Evolutionary conservation across 2,888 invertebrate genomes (phyloP).

Genomic region (Terebella lapidaria): DNA sequence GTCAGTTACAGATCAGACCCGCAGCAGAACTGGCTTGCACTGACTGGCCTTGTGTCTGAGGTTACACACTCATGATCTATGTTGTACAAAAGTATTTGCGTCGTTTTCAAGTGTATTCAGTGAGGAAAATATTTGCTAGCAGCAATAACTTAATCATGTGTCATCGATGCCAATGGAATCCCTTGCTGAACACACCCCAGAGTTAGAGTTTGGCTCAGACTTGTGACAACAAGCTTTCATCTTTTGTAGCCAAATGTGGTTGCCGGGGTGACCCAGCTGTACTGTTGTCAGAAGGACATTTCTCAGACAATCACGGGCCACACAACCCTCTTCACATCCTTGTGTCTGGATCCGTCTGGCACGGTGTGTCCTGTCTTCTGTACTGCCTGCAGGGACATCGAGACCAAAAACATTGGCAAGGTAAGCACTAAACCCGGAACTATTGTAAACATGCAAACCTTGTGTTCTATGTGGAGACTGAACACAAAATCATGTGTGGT

Average conservation of each 20-base stretch:
- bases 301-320: not conserved
- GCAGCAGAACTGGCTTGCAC: not conserved
- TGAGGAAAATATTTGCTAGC: too few species aligned
- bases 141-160: too few species aligned
- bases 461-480: too few species aligned
- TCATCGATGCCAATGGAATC: too few species aligned
- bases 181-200: too few species aligned
- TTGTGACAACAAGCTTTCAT: too few species aligned
- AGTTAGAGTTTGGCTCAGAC: too few species aligned
- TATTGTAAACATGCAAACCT: too few species aligned
- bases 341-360: not conserved
- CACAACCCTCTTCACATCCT: not conserved
- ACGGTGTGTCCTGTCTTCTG: not conserved
- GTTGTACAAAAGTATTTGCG: not conserved
- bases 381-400: not conserved
- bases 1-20: not conserved
- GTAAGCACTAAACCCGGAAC: too few species aligned
- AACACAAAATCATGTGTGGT: too few species aligned
- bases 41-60: not conserved
- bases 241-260: not conserved
- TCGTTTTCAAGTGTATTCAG: not conserved
- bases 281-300: not conserved
- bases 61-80: not conserved
- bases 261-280: not conserved
- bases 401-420: not conserved